Percentiles rank a stretch among this genome's conserved stretches.
Evolutionary conservation across 2,888 invertebrate genomes (phyloP).

Genomic region (Dicranocentrus wangi): DNA sequence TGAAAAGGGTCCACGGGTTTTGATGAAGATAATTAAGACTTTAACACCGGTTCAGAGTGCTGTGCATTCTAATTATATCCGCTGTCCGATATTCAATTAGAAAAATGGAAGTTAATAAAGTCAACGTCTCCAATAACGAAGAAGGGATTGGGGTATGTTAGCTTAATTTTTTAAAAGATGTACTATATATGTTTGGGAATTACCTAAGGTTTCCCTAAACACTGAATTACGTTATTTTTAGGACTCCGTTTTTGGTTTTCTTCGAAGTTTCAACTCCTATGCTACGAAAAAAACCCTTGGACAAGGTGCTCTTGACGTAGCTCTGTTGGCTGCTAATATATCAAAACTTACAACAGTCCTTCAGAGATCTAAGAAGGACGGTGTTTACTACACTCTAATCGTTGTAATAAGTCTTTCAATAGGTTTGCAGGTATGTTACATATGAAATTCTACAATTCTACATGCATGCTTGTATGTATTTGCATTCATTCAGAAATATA

Average conservation of each 20-base stretch:
- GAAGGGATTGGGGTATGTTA: too few species aligned
- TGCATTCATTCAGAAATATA: too few species aligned
- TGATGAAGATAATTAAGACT: too few species aligned
- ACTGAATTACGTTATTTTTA: background rate
- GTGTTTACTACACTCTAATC: slow-evolving; percentile 87
- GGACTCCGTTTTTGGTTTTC: slow-evolving; percentile 31
- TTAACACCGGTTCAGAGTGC: too few species aligned
- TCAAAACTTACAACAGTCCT: slow-evolving; percentile 89
- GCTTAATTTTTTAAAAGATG: too few species aligned
- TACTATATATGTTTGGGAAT: too few species aligned
- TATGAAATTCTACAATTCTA: background rate
- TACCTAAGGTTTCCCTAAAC: too few species aligned
- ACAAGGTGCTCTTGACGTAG: slow-evolving; percentile 91
- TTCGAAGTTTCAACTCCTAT: slow-evolving; percentile 80
- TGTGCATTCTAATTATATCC: too few species aligned
- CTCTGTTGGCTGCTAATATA: slow-evolving; percentile 89
- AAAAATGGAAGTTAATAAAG: too few species aligned
- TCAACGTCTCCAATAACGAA: too few species aligned
- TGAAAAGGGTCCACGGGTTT: too few species aligned
- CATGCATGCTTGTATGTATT: background rate
- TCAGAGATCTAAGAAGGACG: slow-evolving; percentile 81
- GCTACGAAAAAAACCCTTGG: slow-evolving; percentile 93
- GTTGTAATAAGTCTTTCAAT: slow-evolving; percentile 88
- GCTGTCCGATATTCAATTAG: too few species aligned
- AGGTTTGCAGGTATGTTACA: slow-evolving; percentile 83